These are phyloP conservation scores for Nephrotoma guestfalica DNA, from an alignment of 2,888 invertebrate species.

Conservation along the genomic window DNA sequence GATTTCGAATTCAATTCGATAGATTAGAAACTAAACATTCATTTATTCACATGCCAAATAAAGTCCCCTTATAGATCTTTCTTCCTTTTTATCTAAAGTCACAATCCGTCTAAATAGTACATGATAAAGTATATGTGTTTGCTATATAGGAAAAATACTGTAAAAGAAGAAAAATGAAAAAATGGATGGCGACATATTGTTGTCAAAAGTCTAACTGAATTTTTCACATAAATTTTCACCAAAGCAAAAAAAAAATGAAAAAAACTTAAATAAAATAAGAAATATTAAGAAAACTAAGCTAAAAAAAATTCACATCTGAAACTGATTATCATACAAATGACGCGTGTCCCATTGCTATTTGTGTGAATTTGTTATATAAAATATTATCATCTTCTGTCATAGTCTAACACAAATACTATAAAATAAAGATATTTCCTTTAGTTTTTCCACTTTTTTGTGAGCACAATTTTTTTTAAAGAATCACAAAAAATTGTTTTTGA, in stretches of 20 bases:
- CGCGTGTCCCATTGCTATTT: conserved; percentile 3
- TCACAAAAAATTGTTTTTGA: background rate
- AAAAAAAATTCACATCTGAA: background rate
- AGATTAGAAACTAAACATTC: background rate
- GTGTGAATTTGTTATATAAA: background rate
- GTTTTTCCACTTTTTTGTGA: background rate
- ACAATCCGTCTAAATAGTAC: background rate
- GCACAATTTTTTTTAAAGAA: background rate
- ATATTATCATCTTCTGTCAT: background rate
- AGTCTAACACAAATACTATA: background rate
- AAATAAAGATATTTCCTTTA: background rate
- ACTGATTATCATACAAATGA: conserved; percentile 6
- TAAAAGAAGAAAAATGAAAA: background rate
- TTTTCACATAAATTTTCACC: conserved; percentile 1
- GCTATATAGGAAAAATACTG: background rate
- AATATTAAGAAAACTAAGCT: background rate
- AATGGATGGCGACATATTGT: conserved; percentile 5
- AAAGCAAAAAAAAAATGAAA: background rate
- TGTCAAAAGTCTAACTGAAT: conserved; percentile 3
- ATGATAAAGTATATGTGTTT: background rate
- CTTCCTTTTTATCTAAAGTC: background rate
- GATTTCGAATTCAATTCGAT: background rate
- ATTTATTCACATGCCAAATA: background rate
- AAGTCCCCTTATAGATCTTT: background rate
- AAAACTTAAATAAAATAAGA: background rate